A percentile compares a stretch with the other conserved stretches of the same genome.
phyloP scores from a whole-genome alignment of 2,113 vertebrate genomes.

The Nasalis larvatus region DNA sequence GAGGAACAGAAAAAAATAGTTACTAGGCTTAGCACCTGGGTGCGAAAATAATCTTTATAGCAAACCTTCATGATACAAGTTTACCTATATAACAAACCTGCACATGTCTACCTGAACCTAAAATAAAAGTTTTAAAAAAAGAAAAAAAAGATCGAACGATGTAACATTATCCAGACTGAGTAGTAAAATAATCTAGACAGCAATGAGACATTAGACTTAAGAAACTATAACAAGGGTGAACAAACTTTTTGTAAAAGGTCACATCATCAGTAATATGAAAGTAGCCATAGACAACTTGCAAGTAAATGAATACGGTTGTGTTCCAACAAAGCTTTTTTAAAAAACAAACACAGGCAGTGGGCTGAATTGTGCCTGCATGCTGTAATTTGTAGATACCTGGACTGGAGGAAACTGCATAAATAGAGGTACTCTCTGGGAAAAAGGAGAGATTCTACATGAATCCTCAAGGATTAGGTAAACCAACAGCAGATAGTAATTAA shows the following conservation, averaged over 20 bases:
- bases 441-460: not conserved
- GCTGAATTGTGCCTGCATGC: not conserved
- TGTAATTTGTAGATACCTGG: not conserved
- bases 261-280: not conserved
- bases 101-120: too few species aligned
- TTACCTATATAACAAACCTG: too few species aligned
- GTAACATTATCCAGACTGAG: not conserved
- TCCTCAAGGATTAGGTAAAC: not conserved
- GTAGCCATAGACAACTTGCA: not conserved
- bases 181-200: not conserved
- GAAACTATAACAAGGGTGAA: not conserved
- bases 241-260: not conserved
- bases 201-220: not conserved
- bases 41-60: too few species aligned
- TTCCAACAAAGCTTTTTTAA: not conserved
- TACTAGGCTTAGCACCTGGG: too few species aligned
- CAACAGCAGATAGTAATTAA: not conserved
- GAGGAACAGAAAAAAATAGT: too few species aligned
- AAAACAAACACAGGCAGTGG: not conserved
- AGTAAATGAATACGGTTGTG: not conserved
- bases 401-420: not conserved
- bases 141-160: not conserved
- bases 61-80: too few species aligned
- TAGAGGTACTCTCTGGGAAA: not conserved
- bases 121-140: too few species aligned